These are phyloP conservation scores for Paraplagusia blochii DNA, from an alignment of 2,113 vertebrate species.

Conservation along the genomic window DNA sequence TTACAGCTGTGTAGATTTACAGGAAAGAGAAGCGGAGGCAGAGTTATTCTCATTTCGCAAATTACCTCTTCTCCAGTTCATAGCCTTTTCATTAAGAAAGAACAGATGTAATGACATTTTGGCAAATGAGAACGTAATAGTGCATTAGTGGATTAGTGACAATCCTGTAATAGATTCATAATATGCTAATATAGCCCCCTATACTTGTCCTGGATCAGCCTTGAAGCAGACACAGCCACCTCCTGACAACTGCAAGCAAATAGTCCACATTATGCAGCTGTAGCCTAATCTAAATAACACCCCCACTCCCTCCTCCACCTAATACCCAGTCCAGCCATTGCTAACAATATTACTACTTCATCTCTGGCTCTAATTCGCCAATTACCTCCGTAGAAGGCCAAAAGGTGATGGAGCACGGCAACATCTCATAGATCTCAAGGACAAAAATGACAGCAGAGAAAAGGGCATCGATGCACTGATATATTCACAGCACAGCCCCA, in stretches of 20 bases:
- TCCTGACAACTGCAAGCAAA: constrained; percentile 41
- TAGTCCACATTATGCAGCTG: constrained; percentile 58
- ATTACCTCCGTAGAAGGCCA: constrained; percentile 59
- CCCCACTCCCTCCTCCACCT: no score
- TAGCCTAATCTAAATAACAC: constrained; percentile 31
- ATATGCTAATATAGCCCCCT: constrained; percentile 31
- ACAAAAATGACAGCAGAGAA: constrained; percentile 52
- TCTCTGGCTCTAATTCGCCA: constrained; percentile 52
- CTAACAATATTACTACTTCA: constrained; percentile 54
- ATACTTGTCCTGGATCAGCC: constrained; percentile 53
- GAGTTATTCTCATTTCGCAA: constrained; percentile 32
- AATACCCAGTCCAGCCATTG: no score
- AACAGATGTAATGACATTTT: constrained; percentile 46
- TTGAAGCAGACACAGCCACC: constrained; percentile 26
- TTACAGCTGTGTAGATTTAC: constrained; percentile 31
- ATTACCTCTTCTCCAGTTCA: constrained; percentile 42
- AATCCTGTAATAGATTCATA: constrained; percentile 36
- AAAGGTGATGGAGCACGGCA: constrained; percentile 46
- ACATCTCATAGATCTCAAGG: constrained; percentile 60
- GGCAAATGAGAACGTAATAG: constrained; percentile 15
- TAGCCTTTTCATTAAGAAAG: constrained; percentile 34
- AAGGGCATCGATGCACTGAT: constrained; percentile 42
- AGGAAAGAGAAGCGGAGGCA: background rate
- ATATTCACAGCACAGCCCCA: constrained; percentile 7
- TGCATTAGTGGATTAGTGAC: constrained; percentile 1